A percentile compares a stretch with the other conserved stretches of the same genome.
These are phyloP conservation scores for Eumacrocentrus americanus DNA, from an alignment of 2,888 invertebrate genomes.

Conservation along the genomic window DNA sequence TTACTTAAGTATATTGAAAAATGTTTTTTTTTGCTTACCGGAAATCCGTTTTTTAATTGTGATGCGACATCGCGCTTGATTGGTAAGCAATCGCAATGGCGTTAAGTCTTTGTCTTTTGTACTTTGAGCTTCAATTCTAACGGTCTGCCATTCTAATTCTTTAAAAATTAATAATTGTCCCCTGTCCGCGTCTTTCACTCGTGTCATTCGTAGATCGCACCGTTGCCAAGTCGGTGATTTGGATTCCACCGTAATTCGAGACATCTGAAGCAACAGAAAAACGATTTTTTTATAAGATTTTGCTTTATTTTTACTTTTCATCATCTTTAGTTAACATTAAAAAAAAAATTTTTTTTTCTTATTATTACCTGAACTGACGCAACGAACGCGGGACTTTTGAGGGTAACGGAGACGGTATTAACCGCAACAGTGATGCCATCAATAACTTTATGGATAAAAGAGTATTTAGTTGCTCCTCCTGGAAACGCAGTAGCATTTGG, in stretches of 20 bases:
- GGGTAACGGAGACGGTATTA: conserved; percentile 92
- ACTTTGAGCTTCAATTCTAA: conserved; percentile 92
- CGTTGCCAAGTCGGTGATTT: conserved; percentile 89
- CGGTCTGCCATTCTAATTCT: conserved; percentile 96
- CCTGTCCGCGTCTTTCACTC: conserved; percentile 86
- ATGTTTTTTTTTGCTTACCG: conserved; percentile 64
- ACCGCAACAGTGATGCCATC: conserved; percentile 97
- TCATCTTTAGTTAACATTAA: not conserved
- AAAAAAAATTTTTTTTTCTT: not conserved
- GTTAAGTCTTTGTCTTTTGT: conserved; percentile 78
- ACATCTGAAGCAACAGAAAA: conserved; percentile 78
- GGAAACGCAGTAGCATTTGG: conserved; percentile 66
- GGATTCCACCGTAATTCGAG: conserved; percentile 91
- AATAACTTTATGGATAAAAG: conserved; percentile 91
- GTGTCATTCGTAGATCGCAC: conserved; percentile 86
- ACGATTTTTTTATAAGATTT: too few species aligned
- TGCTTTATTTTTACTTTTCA: not conserved
- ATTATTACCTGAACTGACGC: conserved; percentile 96
- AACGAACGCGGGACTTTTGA: conserved; percentile 92
- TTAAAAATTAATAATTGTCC: conserved; percentile 96
- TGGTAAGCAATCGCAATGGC: conserved; percentile 89
- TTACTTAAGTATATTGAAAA: not conserved
- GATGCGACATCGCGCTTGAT: conserved; percentile 92
- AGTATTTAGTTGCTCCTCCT: conserved; percentile 72
- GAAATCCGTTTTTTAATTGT: conserved; percentile 92